Conservation (phyloP, 2,113 vertebrate species). For the Irena cyanogastra region DNA sequence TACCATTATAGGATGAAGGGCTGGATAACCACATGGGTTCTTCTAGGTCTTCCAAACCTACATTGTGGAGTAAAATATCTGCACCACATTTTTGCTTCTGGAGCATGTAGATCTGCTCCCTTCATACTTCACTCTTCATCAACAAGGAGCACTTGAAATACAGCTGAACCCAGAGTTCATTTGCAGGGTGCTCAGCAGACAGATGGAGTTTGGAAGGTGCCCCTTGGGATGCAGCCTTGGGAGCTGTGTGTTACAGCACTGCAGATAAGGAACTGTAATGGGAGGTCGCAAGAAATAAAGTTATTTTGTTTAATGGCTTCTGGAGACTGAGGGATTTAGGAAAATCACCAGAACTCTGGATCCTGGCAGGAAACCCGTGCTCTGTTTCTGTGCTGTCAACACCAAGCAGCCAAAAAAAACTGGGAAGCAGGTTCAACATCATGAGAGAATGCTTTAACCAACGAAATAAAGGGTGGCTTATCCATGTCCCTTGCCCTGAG, state of each 20-base stretch:
- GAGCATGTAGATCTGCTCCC: neutral
- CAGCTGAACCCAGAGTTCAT: rapidly evolving
- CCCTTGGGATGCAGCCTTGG: neutral
- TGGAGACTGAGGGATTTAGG: neutral
- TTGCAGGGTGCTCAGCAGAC: neutral
- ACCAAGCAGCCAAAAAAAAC: neutral
- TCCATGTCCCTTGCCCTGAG: neutral
- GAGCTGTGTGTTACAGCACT: neutral
- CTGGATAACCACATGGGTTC: neutral
- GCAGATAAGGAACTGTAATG: neutral
- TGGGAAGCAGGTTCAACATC: neutral
- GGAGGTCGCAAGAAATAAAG: neutral
- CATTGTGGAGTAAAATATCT: neutral
- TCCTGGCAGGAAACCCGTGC: neutral
- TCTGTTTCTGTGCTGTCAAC: neutral
- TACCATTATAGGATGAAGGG: neutral
- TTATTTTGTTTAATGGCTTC: slow-evolving; percentile 15
- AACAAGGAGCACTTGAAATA: neutral
- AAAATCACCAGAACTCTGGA: slow-evolving; percentile 6
- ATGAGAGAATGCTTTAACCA: neutral
- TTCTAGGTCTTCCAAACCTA: neutral
- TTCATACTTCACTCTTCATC: neutral
- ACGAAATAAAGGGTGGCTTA: neutral
- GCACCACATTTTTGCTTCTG: neutral
- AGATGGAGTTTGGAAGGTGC: neutral